Base-by-base conservation (phyloP, 2,113 vertebrate genomes). In the Aviceda subcristata region DNA sequence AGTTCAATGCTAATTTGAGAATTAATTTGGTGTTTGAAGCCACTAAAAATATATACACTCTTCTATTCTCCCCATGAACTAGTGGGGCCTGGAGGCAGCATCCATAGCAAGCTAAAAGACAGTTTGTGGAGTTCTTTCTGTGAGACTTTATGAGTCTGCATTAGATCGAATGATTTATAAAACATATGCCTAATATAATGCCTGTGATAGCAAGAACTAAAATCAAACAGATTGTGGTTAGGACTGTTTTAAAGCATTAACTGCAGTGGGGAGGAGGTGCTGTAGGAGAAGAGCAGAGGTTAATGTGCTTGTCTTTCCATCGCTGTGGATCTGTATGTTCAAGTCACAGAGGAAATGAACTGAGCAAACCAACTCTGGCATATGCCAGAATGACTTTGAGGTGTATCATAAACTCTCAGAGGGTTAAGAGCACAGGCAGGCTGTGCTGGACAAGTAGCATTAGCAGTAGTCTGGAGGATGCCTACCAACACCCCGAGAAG, bases 1-100 rank as follows among this genome's bases (percentile, higher is more conserved):
- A 64, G 27, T 95, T 97, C 81, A 96, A 64, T 84, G 73, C 51
- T 91, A 76, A 95, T 93, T 84, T 88, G 51, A 57, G 56, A 89
- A 83, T 60, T 88, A 94, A 95, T 90, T 86, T 87, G 30, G 23
- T 59, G 12, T 41, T 76, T 84, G n/a, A 68, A 93, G 59, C 53
- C 55, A 90, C 75, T 93, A 95, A 80, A 95, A 73, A 83, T n/a
- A 89, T 50, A 76, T 60, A 57, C 55, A 84, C 59, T 82, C 74
- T 92, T 78, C 57, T 60, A 59, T 69, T 91, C 48, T 59, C 77
- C 32, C 17, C 39, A 53, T 2, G 18, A 76, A 75, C 26, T 46
- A 55, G 64, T 48, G 60, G 51, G 46, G 51, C 69, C 71, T 45
- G 30, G 81, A 86, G 79, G 51, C 56, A 71, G 64, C 56, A 78